Evolutionary conservation across 2,888 invertebrate species (phyloP), one percentile per base, ranked within the genome.

Genomic region (Papilio gigon): DNA sequence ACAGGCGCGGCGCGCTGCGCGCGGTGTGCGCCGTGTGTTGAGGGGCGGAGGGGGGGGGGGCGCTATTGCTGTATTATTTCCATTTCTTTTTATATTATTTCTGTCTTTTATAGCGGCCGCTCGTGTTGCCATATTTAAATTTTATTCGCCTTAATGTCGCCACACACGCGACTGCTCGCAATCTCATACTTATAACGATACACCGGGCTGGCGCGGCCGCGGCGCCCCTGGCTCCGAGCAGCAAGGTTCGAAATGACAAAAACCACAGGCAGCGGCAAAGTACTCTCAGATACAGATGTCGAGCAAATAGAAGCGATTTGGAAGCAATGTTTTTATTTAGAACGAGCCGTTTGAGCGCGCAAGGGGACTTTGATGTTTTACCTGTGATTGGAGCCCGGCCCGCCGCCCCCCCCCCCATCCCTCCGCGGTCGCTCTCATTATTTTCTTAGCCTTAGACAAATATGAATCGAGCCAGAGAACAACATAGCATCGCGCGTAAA

Each of bases 61-160:
- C 65, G 68, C 78, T 77, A 78, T 83, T 79, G 76, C 79, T 79
- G 77, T 80, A 81, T 83, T 80, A 81, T 83, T 81, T 76, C 80
- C 80, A 84, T 84, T 81, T 77, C 79, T 83, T 84, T 84, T 86
- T 84, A 85, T 87, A 87, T 88, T 86, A 86, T 89, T 84, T 82
- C 80, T 81, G 87, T 83, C 84, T 83, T 89, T 89, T 87, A 89
- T 87, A 84, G 85, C 88, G 78, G 77, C 75, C 77, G 79, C 84
- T 80, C 79, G 83, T 89, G 90, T 87, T 86, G 87, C 90, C 87
- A 88, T 91, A 91, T 91, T 91, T 91, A 90, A 91, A 90, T 91
- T 90, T 90, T 90, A 90, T 90, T 88, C 82, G 86, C 88, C 90
- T 90, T 90, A 91, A 90, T 90, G 90, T 90, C 85, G 84, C 90